Evolutionary conservation across 2,888 invertebrate species (phyloP), one percentile per base, ranked within the genome.

Genomic region (Achlya flavicornis): DNA sequence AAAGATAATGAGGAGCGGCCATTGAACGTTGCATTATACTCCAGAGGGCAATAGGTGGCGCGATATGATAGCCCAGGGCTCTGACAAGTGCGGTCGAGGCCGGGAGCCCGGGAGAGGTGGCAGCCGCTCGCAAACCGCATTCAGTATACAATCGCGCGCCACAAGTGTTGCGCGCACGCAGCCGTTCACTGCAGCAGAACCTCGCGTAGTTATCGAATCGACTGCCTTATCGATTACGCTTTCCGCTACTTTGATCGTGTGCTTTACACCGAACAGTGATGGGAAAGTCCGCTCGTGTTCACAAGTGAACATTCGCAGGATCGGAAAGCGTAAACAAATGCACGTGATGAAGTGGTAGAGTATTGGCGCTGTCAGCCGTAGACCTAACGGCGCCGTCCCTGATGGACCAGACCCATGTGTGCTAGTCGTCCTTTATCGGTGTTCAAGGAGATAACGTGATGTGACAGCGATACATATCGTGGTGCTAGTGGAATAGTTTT

Each of bases 401-500:
- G 78, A 81, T 79, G 80, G 77, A 78, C 75, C 78, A 75, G 73
- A 69, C 77, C 78, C 78, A 83, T 86, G 84, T 81, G 84, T 84
- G 79, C 75, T 82, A 75, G 80, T 76, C 79, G 80, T 77, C 80
- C 78, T 74, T 74, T 80, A 71, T 75, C 77, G 73, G 86, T 88
- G 88, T 80, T 81, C 80, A 81, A 82, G 85, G 88, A 91, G 90
- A 90, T 92, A 91, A 89, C 88, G 92, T 92, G 92, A 93, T 93
- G 93, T 93, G 93, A 92, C 92, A 91, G 86, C 88, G 86, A 89
- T 88, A 86, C 87, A 83, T 88, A 85, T 84, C 76, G 77, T 81
- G 84, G 90, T 90, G 90, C 83, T 84, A 87, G 92, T 93, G 93
- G 88, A 90, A 91, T 92, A 91, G 90, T 90, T 90, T 91, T 92